Percentiles rank a stretch among this genome's conserved stretches.
These are phyloP conservation scores for Scaptomyza flava DNA, from an alignment of 2,888 invertebrate species.

Conservation along the genomic window DNA sequence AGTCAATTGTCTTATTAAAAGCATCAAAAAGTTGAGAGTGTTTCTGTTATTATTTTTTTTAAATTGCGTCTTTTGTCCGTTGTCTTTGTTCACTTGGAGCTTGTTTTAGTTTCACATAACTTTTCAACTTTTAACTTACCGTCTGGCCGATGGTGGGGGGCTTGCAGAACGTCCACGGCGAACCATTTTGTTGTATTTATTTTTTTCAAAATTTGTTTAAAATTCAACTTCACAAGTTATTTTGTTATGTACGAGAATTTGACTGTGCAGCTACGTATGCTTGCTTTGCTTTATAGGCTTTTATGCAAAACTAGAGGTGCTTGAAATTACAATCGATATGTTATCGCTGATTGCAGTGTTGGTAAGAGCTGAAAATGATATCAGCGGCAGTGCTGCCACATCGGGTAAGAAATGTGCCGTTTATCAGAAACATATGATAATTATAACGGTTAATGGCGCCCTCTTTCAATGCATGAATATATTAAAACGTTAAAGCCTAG, in stretches of 20 bases:
- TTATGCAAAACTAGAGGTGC: constrained; percentile 11
- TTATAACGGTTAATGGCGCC: constrained; percentile 51
- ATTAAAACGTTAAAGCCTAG: neutral
- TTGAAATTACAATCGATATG: constrained; percentile 11
- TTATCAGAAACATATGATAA: constrained; percentile 13
- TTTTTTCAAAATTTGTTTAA: constrained; percentile 11
- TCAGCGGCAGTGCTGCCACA: constrained; percentile 22
- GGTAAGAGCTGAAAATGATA: neutral
- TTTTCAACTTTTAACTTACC: constrained; percentile 83
- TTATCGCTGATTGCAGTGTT: constrained; percentile 15
- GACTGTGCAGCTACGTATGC: constrained; percentile 31
- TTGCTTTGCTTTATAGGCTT: constrained; percentile 53
- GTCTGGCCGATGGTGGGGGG: constrained; percentile 88
- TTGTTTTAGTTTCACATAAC: neutral
- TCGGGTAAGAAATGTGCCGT: neutral
- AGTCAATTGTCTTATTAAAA: neutral
- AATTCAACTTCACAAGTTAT: constrained; percentile 25
- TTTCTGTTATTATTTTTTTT: constrained; percentile 9
- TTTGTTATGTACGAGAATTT: constrained; percentile 50
- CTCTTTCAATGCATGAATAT: constrained; percentile 4
- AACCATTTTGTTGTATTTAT: constrained; percentile 86
- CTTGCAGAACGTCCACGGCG: constrained; percentile 90
- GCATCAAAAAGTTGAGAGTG: neutral
- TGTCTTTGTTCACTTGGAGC: constrained; percentile 25
- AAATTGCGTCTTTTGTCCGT: neutral